Conservation (phyloP, 2,888 invertebrate species). For the Catocala fraxini region DNA sequence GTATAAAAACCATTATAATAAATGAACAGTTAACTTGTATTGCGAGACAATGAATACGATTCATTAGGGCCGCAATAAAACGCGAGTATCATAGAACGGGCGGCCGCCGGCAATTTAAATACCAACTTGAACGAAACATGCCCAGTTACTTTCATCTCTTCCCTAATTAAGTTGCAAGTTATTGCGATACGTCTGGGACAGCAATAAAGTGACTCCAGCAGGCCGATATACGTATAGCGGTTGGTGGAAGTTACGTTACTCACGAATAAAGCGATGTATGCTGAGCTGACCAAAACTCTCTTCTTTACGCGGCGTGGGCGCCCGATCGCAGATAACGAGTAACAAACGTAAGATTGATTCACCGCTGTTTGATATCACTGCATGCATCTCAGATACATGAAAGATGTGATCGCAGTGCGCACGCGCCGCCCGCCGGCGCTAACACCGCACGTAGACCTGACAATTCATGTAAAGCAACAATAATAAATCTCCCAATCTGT, state of each 20-base stretch:
- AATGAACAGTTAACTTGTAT: slow-evolving; percentile 74
- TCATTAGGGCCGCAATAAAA: slow-evolving; percentile 77
- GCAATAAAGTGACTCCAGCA: slow-evolving; percentile 57
- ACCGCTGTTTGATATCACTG: slow-evolving; percentile 74
- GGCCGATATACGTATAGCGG: neutral
- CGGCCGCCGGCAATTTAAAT: slow-evolving; percentile 67
- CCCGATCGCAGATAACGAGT: slow-evolving; percentile 76
- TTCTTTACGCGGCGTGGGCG: slow-evolving; percentile 68
- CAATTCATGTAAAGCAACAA: slow-evolving; percentile 70
- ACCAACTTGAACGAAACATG: slow-evolving; percentile 62
- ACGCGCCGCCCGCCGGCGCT: slow-evolving; percentile 66
- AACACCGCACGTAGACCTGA: slow-evolving; percentile 64
- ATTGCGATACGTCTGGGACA: slow-evolving; percentile 57
- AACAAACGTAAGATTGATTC: slow-evolving; percentile 81
- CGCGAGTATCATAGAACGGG: slow-evolving; percentile 58
- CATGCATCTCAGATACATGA: slow-evolving; percentile 74
- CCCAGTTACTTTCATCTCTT: slow-evolving; percentile 63
- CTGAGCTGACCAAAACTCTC: slow-evolving; percentile 63
- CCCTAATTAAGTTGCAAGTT: slow-evolving; percentile 73
- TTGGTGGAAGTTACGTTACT: neutral
- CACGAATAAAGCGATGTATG: slow-evolving; percentile 52
- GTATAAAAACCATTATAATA: slow-evolving; percentile 68
- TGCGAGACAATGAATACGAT: slow-evolving; percentile 74
- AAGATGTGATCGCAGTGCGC: slow-evolving; percentile 68
- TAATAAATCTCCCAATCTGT: slow-evolving; percentile 75